Evolutionary conservation across 2,888 invertebrate species (phyloP), one percentile per base, ranked within the genome.

Genomic region (Hypolimnas misippus): DNA sequence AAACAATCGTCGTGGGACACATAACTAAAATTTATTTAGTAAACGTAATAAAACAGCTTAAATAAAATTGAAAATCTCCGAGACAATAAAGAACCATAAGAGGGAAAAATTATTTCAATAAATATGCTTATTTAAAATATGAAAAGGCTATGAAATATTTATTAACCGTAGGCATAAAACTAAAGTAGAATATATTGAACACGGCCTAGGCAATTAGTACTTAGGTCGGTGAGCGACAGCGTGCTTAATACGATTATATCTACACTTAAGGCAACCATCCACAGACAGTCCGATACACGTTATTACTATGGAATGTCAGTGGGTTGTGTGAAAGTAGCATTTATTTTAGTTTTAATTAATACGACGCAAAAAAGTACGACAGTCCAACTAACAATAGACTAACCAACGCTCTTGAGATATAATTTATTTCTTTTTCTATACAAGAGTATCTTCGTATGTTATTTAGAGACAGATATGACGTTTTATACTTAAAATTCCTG

Each of bases 141-240:
- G 79, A 76, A 84, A 86, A 85, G 81, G 85, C 86, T 81, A 84
- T 79, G 77, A 73, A 76, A 78, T 79, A 84, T 82, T 70, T 79
- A 84, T 82, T 70, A 25, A 82, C 67, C 82, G 82, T 16, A 44
- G 44, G 16, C 55, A 61, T 55, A 63, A 51, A 66, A 81, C 79
- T 83, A n/a, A n/a, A n/a, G n/a, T n/a, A 81, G 81, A 78, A 76
- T 76, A 79, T 80, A 77, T 82, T 83, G 83, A 83, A 84, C 79
- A 85, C 80, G 83, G 77, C 81, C 82, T 77, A 78, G 77, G 84
- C 87, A 88, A 89, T 90, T 88, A 89, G 86, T 82, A 83, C 83
- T 83, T 83, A 83, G 83, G 77, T 79, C 77, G 70, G 79, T 88
- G 87, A 90, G 83, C 84, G 87, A 89, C 87, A 85, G 86, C 86